A percentile compares a stretch with the other conserved stretches of the same genome.
phyloP scores from a whole-genome alignment of 2,888 invertebrate species.

The Chloromyia formosa region DNA sequence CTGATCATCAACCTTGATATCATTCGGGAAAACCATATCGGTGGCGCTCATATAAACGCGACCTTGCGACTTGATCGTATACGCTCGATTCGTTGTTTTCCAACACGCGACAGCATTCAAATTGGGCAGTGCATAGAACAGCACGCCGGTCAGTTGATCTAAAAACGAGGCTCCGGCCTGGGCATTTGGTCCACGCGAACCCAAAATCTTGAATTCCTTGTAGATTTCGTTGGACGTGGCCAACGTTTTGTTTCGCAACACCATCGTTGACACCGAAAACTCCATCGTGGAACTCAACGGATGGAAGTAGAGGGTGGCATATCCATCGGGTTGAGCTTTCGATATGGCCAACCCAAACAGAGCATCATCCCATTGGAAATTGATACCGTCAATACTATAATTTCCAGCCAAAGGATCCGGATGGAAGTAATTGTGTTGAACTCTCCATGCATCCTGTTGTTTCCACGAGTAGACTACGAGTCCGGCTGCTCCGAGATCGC shows the following conservation, averaged over 20 bases:
- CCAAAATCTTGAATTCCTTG: constrained; percentile 73
- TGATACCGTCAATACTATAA: constrained; percentile 74
- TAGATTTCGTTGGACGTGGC: constrained; percentile 67
- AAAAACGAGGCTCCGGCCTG: constrained; percentile 79
- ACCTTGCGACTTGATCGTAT: constrained; percentile 75
- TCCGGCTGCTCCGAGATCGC: constrained; percentile 74
- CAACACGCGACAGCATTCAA: constrained; percentile 81
- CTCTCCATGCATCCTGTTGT: constrained; percentile 76
- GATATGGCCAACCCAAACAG: constrained; percentile 79
- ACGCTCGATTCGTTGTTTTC: constrained; percentile 74
- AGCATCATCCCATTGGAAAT: constrained; percentile 81
- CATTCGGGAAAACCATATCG: constrained; percentile 80
- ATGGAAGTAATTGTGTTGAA: constrained; percentile 75
- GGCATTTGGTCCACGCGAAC: constrained; percentile 75
- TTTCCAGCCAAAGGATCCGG: constrained; percentile 78
- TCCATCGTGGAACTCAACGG: constrained; percentile 80
- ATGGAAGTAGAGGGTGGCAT: constrained; percentile 80
- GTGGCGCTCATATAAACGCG: constrained; percentile 75
- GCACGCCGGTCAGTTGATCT: constrained; percentile 74
- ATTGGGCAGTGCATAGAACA: constrained; percentile 80
- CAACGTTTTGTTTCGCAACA: constrained; percentile 70
- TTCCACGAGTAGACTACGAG: constrained; percentile 81
- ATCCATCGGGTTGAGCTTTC: constrained; percentile 71
- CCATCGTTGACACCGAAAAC: constrained; percentile 76
- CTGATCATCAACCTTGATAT: constrained; percentile 78